Conservation (phyloP, 2,888 invertebrate species). For the Lepidochrysops patricia region DNA sequence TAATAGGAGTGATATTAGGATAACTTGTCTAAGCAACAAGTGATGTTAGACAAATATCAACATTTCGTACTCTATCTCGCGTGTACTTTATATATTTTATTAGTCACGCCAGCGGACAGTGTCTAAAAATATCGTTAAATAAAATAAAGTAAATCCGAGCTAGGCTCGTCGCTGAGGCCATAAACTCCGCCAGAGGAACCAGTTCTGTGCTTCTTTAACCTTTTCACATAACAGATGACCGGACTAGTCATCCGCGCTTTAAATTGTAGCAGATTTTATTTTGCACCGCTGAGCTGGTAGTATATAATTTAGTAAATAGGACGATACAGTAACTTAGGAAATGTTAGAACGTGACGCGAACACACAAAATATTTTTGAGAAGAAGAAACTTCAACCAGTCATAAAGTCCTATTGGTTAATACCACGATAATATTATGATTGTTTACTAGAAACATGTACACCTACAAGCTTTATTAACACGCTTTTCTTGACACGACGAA, state of each 20-base stretch:
- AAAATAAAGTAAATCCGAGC: neutral
- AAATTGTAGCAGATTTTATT: neutral
- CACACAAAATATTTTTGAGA: too few species aligned
- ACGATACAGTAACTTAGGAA: too few species aligned
- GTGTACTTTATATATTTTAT: neutral
- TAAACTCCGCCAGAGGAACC: neutral
- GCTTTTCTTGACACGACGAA: too few species aligned
- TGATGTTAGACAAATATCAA: neutral
- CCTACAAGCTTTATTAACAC: too few species aligned
- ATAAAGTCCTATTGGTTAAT: too few species aligned
- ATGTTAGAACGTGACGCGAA: too few species aligned
- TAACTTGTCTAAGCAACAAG: neutral
- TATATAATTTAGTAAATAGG: too few species aligned
- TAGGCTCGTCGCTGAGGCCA: neutral
- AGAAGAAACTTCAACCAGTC: too few species aligned
- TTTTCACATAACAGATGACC: slow-evolving; percentile 2
- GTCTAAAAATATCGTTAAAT: neutral
- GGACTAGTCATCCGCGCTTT: neutral
- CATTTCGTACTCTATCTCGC: neutral
- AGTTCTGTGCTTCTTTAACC: slow-evolving; percentile 6
- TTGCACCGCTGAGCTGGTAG: neutral
- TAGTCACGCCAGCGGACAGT: neutral
- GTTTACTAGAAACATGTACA: too few species aligned
- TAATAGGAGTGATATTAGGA: neutral
- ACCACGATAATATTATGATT: too few species aligned